phyloP scores from a whole-genome alignment of 2,888 invertebrate genomes.

The Leucozona laternaria region DNA sequence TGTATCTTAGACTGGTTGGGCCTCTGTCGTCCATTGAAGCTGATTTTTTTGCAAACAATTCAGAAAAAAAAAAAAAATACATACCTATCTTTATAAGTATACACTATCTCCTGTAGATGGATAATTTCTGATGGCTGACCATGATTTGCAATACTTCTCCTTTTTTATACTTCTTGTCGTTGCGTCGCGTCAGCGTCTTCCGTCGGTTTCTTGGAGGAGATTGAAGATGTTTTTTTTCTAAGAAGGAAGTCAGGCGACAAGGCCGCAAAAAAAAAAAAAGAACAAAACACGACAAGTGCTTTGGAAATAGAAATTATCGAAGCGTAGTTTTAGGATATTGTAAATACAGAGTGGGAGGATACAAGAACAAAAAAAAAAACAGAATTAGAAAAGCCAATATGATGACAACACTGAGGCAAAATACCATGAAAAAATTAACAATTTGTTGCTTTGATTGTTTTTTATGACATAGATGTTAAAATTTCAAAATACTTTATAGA shows the following conservation, averaged over 20 bases:
- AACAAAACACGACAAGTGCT: constrained; percentile 8
- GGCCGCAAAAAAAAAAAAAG: constrained; percentile 1
- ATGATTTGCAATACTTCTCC: constrained; percentile 45
- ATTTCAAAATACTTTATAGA: no score
- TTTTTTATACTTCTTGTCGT: neutral
- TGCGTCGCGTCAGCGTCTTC: neutral
- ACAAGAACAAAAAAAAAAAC: neutral
- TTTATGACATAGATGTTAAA: no score
- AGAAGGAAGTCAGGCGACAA: constrained; percentile 21
- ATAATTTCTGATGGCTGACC: constrained; percentile 28
- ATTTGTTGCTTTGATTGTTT: no score
- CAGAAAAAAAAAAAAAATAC: constrained; percentile 17
- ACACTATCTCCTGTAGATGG: constrained; percentile 4
- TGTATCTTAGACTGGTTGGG: neutral
- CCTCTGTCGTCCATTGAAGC: neutral
- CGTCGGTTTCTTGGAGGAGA: constrained; percentile 15
- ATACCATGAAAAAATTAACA: neutral
- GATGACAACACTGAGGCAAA: neutral
- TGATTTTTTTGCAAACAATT: constrained; percentile 25
- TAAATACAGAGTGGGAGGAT: neutral
- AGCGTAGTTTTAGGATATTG: constrained; percentile 18
- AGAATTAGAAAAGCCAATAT: neutral
- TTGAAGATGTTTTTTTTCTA: constrained; percentile 24
- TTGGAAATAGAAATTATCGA: constrained; percentile 15
- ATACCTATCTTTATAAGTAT: neutral